These are phyloP conservation scores for Neofelis nebulosa DNA, from an alignment of 2,113 vertebrate genomes.

Conservation along the genomic window DNA sequence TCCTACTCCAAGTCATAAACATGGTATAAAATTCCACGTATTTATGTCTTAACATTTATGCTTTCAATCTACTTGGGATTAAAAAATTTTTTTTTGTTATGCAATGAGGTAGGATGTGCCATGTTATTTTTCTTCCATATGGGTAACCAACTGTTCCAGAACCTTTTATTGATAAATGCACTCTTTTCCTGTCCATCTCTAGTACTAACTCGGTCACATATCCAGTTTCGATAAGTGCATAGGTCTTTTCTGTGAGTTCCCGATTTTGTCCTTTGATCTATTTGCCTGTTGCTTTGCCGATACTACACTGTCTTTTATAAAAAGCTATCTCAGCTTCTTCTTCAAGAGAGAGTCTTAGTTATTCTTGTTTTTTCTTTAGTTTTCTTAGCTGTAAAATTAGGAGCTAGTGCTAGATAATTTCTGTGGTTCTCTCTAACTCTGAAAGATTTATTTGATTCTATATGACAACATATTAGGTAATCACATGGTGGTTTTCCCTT, in stretches of 20 bases:
- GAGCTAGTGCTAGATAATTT: not conserved
- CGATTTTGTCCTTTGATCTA: not conserved
- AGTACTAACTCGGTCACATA: not conserved
- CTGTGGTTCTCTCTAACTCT: not conserved
- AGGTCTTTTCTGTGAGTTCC: not conserved
- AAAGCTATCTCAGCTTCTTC: not conserved
- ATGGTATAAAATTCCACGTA: not conserved
- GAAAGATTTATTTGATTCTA: not conserved
- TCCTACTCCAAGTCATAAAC: not conserved
- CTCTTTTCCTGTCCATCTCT: not conserved
- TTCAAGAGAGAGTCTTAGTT: not conserved
- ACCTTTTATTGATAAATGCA: not conserved
- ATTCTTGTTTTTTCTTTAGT: not conserved
- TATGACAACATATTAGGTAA: not conserved
- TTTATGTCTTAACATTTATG: not conserved
- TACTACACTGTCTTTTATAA: not conserved
- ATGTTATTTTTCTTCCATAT: not conserved
- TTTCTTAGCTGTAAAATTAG: not conserved
- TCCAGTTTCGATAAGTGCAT: not conserved
- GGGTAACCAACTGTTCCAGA: not conserved
- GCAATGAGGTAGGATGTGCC: not conserved
- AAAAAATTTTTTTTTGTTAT: not conserved
- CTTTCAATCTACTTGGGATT: not conserved
- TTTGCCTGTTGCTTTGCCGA: not conserved
- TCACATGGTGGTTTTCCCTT: not conserved